Evolutionary conservation across 2,888 invertebrate species (phyloP), one percentile per base, ranked within the genome.

Genomic region (Phyllotreta cruciferae): DNA sequence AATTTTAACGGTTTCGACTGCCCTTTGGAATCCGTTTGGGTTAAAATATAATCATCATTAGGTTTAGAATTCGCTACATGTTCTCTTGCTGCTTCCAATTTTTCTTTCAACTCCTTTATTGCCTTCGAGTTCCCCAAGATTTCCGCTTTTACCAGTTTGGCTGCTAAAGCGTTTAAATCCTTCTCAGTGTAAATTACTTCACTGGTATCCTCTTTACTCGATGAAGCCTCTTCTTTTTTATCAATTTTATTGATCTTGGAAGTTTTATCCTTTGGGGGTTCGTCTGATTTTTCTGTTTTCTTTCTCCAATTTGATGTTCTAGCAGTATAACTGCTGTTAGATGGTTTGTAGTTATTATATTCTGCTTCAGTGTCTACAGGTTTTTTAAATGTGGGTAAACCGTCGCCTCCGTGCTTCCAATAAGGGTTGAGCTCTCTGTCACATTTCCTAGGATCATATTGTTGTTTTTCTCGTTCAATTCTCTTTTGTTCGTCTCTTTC

Each of bases 81-180:
- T 61, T 85, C 82, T 71, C 90, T 85, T 0, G 93, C 93, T 24
- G 82, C 82, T 69, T 92, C 90, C 45, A 97, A 80, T 78, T 94
- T 89, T 2, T 80, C 76, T 80, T 92, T 93, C 49, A 97, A 82
- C 76, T 92, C 86, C 39, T 80, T 77, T 0, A 90, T 90, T 57
- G 91, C 78, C 66, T 86, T 85, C 76, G 79, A 82, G 78, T 97
- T 89, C 11, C 96, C 97, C 85, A 95, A 87, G 72, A 99, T 88
- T 86, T 98, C 96, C 9, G 98, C 97, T 83, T 96, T 96, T 0
- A 98, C 83, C 67, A 96, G 87, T 82, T 92, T 94, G 1, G 97
- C 95, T 42, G 90, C 94, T 44, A 99, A 79, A 72, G 90, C 89
- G 82, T 98, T 99, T 86, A 96, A 88, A 79, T 98, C 92, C 70